Percentiles rank a stretch among this genome's conserved stretches.
Conservation (phyloP, 2,797 vertebrate genomes). For the Champsocephalus gunnari region DNA sequence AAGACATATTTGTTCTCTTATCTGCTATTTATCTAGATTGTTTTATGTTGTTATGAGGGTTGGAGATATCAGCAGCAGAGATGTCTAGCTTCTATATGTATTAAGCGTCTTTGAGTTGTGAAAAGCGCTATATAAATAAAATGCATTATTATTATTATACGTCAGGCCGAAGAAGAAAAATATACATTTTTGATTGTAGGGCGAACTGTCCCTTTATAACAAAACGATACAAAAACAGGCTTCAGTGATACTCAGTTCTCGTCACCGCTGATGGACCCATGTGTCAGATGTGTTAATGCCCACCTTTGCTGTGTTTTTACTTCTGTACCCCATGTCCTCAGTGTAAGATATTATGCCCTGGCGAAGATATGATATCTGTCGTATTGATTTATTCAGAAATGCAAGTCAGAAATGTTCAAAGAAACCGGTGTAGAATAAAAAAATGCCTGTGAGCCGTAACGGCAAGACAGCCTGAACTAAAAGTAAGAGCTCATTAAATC, state of each 20-base stretch:
- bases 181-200: no score
- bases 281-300: background rate
- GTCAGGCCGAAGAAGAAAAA: no score
- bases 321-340: background rate
- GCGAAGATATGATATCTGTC: constrained; percentile 21
- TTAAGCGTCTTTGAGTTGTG: no score
- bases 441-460: constrained; percentile 21
- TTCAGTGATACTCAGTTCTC: background rate
- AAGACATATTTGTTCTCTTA: no score
- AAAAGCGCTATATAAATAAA: no score
- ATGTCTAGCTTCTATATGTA: no score
- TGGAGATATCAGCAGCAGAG: no score
- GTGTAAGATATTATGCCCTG: background rate
- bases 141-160: no score
- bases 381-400: constrained; percentile 47
- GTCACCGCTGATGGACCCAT: background rate
- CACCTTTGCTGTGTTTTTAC: background rate
- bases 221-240: background rate
- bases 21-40: no score
- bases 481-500: constrained; percentile 49
- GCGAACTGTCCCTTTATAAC: background rate
- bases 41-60: no score
- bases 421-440: constrained; percentile 13
- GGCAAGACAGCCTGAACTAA: constrained; percentile 22
- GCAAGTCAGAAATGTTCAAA: constrained; percentile 32